Percentiles rank a stretch among this genome's conserved stretches.
Conservation (phyloP, 2,797 vertebrate genomes). For the Lycodopsis pacificus region DNA sequence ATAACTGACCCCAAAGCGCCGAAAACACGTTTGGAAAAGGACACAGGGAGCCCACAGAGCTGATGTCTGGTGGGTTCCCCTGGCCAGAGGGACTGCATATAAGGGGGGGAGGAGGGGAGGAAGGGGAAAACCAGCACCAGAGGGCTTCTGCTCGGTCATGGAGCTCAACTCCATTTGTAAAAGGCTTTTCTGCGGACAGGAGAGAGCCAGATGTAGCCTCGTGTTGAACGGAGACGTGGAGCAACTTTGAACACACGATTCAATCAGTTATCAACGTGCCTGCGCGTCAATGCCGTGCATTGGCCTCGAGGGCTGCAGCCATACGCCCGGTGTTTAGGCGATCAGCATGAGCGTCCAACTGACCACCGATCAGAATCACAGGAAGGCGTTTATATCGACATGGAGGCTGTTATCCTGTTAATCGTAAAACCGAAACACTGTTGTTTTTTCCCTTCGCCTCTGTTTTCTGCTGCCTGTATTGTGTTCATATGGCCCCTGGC, state of each 20-base stretch:
- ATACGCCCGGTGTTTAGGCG: not conserved
- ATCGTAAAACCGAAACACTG: not conserved
- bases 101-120: slow-evolving; percentile 15
- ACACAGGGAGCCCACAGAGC: slow-evolving; percentile 37
- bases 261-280: slow-evolving; percentile 50
- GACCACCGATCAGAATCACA: slow-evolving; percentile 5
- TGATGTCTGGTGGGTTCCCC: slow-evolving; percentile 34
- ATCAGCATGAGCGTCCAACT: not conserved
- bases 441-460: not conserved
- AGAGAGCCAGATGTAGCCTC: slow-evolving; percentile 55
- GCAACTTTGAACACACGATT: slow-evolving; percentile 51
- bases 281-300: not conserved
- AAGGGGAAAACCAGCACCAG: slow-evolving; percentile 73
- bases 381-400: not conserved
- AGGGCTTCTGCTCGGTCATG: slow-evolving; percentile 77
- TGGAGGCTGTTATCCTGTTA: not conserved
- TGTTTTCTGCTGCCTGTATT: not conserved
- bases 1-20: slow-evolving; percentile 36
- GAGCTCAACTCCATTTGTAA: slow-evolving; percentile 79
- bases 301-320: not conserved
- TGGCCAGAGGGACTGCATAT: slow-evolving; percentile 24
- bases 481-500: slow-evolving; percentile 12
- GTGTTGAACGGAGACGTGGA: slow-evolving; percentile 30
- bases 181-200: slow-evolving; percentile 66
- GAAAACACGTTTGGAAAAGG: slow-evolving; percentile 18